Base-by-base conservation (phyloP, 2,888 invertebrate species). In the Eumacrocentrus americanus region DNA sequence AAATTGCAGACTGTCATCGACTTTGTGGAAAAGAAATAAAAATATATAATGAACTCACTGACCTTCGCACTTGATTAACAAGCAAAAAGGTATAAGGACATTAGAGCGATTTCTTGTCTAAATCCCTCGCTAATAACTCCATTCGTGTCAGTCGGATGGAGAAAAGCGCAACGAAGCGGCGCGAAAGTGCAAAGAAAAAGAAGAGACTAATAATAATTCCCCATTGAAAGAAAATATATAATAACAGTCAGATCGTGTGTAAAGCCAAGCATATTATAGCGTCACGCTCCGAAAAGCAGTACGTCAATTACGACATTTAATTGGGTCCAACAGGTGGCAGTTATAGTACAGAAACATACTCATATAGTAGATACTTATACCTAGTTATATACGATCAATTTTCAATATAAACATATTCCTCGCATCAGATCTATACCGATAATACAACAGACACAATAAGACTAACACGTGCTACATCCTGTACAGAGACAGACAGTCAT, bases 221-320 rank as follows among this genome's bases (percentile, higher is more conserved):
- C 14, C 22, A 25, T 20, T 50, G 25, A 53, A 35, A 48, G 47
- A 40, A 61, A 57, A 35, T 37, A 65, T 60, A 66, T 67, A 68
- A 67, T 62, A 60, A 62, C 62, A 51, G 57, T 29, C 48, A 46
- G 50, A 60, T 23, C 3, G n/a, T 51, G 44, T 37, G 46, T 18
- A 11, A 50, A 44, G 2, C n/a, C 11, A 3, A 34, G 14, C 46
- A 9, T 9, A 46, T 52, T 61, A 59, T 23, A 23, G 58, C 62
- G 72, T 72, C 62, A 73, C 69, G 74, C 71, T 74, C 70, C 72
- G 66, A 70, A 74, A 72, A 70, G 61, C 70, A 68, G 51, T 47
- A 66, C 63, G 65, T 70, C 70, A 69, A 73, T 74, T 73, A 70
- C 69, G 72, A 64, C 67, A 69, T 70, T 74, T 68, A 71, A 73